phyloP scores from a whole-genome alignment of 2,888 invertebrate species.

The Ptychoptera contaminata region DNA sequence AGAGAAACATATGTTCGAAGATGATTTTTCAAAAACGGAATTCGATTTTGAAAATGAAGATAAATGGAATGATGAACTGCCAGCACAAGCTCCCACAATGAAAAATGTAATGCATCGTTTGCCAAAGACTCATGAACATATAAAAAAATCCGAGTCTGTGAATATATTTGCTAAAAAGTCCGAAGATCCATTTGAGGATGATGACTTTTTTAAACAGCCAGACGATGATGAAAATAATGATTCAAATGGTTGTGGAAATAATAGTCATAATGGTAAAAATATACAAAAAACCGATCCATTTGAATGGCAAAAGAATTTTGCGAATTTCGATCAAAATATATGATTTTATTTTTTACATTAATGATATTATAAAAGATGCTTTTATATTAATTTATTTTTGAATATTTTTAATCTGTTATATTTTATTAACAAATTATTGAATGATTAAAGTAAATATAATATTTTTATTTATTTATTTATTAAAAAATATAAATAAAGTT shows the following conservation, averaged over 20 bases:
- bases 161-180: constrained; percentile 76
- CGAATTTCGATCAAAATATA: constrained; percentile 33
- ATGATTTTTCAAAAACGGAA: constrained; percentile 38
- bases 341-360: constrained; percentile 18
- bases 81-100: constrained; percentile 8
- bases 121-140: constrained; percentile 41
- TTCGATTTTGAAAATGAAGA: constrained; percentile 30
- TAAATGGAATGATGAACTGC: constrained; percentile 18
- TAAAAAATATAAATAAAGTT: too few species aligned
- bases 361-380: too few species aligned
- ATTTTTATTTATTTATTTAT: too few species aligned
- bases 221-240: constrained; percentile 7
- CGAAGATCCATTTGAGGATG: constrained; percentile 82
- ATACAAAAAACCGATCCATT: constrained; percentile 13
- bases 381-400: too few species aligned
- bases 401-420: too few species aligned
- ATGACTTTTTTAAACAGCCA: constrained; percentile 57
- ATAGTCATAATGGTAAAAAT: constrained; percentile 1
- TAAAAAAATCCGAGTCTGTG: constrained; percentile 77
- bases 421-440: too few species aligned
- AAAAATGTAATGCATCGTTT: constrained; percentile 24
- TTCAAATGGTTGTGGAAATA: neutral
- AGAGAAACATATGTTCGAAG: constrained; percentile 30
- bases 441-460: too few species aligned
- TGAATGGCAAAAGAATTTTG: constrained; percentile 30